phyloP scores from a whole-genome alignment of 1,140 invertebrate species.

The Drosophila bocki region DNA sequence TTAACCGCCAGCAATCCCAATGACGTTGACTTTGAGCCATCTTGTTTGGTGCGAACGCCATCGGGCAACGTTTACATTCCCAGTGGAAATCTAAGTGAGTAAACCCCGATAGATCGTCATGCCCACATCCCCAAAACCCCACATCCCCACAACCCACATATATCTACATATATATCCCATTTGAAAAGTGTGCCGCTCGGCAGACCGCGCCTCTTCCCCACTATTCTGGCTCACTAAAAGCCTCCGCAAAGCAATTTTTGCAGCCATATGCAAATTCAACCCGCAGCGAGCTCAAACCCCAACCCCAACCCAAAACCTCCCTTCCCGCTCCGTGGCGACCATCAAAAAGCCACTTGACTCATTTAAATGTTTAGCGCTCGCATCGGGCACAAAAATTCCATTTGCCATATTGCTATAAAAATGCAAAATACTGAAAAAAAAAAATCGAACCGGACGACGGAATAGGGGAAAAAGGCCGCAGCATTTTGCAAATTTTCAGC shows the following conservation, averaged over 20 bases:
- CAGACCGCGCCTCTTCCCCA: not conserved
- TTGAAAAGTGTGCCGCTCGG: slow-evolving; percentile 21
- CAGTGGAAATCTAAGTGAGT: slow-evolving; percentile 89
- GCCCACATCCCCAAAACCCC: not conserved
- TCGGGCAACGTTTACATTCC: slow-evolving; percentile 97
- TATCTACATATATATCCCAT: slow-evolving; percentile 23
- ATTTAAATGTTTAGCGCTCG: slow-evolving; percentile 74
- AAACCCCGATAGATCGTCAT: slow-evolving; percentile 24
- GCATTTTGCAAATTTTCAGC: slow-evolving; percentile 79
- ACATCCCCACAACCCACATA: not conserved
- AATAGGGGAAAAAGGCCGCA: slow-evolving; percentile 15
- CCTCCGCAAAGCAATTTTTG: slow-evolving; percentile 37
- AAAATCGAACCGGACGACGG: slow-evolving; percentile 17
- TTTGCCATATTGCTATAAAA: slow-evolving; percentile 81
- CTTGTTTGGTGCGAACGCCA: slow-evolving; percentile 94
- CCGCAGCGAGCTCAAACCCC: slow-evolving; percentile 18
- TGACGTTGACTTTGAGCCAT: slow-evolving; percentile 94
- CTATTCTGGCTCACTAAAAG: slow-evolving; percentile 24
- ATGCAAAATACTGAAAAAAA: slow-evolving; percentile 58
- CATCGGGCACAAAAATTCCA: slow-evolving; percentile 64
- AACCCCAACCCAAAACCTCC: not conserved
- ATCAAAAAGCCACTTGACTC: slow-evolving; percentile 72
- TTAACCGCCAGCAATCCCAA: slow-evolving; percentile 88
- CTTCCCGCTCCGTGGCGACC: slow-evolving; percentile 19
- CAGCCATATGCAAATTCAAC: slow-evolving; percentile 67